Percentiles rank a stretch among this genome's conserved stretches.
Evolutionary conservation across 2,888 invertebrate genomes (phyloP).

Genomic region (Thumatha senex): DNA sequence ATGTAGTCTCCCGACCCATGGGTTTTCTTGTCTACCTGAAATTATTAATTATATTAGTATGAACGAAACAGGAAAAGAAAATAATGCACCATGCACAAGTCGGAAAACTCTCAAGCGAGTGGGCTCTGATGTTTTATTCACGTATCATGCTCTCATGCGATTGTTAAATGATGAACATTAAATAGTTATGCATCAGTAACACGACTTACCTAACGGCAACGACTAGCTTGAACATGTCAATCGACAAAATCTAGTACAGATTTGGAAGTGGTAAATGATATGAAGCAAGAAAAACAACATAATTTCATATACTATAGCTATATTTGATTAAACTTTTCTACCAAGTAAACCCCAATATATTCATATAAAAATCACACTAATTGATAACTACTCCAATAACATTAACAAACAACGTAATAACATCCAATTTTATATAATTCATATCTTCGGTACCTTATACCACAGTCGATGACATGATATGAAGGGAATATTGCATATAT

Average conservation of each 20-base stretch:
- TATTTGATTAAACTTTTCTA: slow-evolving; percentile 81
- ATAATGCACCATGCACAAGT: slow-evolving; percentile 58
- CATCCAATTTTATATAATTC: slow-evolving; percentile 62
- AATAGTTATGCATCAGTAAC: slow-evolving; percentile 30
- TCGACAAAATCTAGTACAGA: slow-evolving; percentile 26
- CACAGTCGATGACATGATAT: slow-evolving; percentile 63
- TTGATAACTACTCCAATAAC: slow-evolving; percentile 77
- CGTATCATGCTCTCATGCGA: slow-evolving; percentile 67
- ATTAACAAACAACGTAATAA: slow-evolving; percentile 81
- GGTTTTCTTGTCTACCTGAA: slow-evolving; percentile 81
- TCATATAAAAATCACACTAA: slow-evolving; percentile 84
- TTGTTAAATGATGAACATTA: slow-evolving; percentile 42
- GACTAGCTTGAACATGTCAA: slow-evolving; percentile 23
- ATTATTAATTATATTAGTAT: slow-evolving; percentile 82
- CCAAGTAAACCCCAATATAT: slow-evolving; percentile 83
- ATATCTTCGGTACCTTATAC: slow-evolving; percentile 66
- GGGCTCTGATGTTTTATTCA: slow-evolving; percentile 34
- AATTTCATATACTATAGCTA: slow-evolving; percentile 65
- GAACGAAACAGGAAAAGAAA: slow-evolving; percentile 70
- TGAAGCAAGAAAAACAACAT: slow-evolving; percentile 56
- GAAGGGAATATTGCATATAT: slow-evolving; percentile 72
- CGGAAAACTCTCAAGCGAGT: slow-evolving; percentile 53
- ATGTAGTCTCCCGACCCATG: slow-evolving; percentile 80
- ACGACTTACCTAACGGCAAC: slow-evolving; percentile 60
- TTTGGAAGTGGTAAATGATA: slow-evolving; percentile 24